Conservation (phyloP, 2,113 vertebrate species). For the Dipodomys spectabilis region DNA sequence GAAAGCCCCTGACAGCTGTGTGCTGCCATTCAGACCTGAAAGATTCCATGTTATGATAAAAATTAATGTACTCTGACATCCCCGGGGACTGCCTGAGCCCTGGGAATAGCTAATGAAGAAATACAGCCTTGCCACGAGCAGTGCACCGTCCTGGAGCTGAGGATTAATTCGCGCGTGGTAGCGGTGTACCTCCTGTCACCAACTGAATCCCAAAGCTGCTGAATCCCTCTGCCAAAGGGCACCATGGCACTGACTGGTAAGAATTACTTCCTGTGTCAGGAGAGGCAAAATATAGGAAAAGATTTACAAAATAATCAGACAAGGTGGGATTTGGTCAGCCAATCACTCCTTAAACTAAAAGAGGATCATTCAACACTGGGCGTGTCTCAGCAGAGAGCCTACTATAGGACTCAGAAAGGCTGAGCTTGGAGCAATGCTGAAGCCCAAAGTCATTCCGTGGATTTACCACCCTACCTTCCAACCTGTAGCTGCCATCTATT, state of each 20-base stretch:
- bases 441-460: background rate
- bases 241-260: slow-evolving; percentile 12
- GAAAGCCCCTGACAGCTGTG: slow-evolving; percentile 92
- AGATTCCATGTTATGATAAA: slow-evolving; percentile 94
- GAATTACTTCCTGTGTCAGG: slow-evolving; percentile 53
- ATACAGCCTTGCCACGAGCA: slow-evolving; percentile 87
- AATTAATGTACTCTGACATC: slow-evolving; percentile 96
- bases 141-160: slow-evolving; percentile 61
- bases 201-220: slow-evolving; percentile 32
- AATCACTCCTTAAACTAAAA: slow-evolving; percentile 17
- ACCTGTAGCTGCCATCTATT: background rate
- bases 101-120: slow-evolving; percentile 92
- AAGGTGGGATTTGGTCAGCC: background rate
- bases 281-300: slow-evolving; percentile 51
- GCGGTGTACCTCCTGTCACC: slow-evolving; percentile 27
- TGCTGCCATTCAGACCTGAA: slow-evolving; percentile 95
- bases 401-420: background rate
- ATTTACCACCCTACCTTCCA: background rate
- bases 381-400: background rate
- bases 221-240: slow-evolving; percentile 56
- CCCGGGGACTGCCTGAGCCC: slow-evolving; percentile 90
- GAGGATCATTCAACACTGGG: background rate
- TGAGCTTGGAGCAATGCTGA: background rate
- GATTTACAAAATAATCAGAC: slow-evolving; percentile 43
- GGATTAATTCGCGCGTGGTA: slow-evolving; percentile 60